Evolutionary conservation across 2,888 invertebrate species (phyloP), one percentile per base, ranked within the genome.

Genomic region (Oxyteleia sp.): DNA sequence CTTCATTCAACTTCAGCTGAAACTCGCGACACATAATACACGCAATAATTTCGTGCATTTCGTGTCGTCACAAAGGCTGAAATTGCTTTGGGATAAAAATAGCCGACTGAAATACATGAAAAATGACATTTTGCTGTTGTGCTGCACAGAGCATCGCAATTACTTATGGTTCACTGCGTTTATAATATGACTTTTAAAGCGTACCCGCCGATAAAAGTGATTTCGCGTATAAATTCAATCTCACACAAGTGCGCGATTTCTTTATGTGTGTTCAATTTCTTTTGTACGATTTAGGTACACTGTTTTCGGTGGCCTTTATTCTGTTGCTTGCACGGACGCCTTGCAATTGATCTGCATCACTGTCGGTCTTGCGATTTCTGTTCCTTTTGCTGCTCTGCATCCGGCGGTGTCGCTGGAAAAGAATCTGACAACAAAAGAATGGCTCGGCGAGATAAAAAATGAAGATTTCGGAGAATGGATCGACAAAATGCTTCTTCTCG

Each of bases 261-360:
- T 55, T 35, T 15, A 38, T 18, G 29, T 35, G 63, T 35, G 55
- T 15, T 13, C 49, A 15, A 32, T 66, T 59, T 45, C 23, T 32
- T 43, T 61, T 29, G 32, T 49, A 13, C 49, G 26, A 84, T 86
- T 8, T 85, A 93, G 93, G 72, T 96, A 96, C 93, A 96, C 96
- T 0, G 94, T 96, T 69, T 94, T 95, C 85, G 96, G 96, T 0
- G 96, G 96, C 0, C 94, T 96, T 43, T 96, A 96, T 90, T 95
- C 96, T 13, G 96, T 96, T 15, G 95, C 96, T 0, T 96, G 96
- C 92, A 96, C 96, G n/a, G 96, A 96, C 89, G 96, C 95, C 71
- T 94, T 96, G 72, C 96, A 96, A 90, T 94, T 96, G 45, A 94
- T 95, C 86, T 96, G 95, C 91, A 96, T 96, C 84, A 94, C 95